Base-by-base conservation (phyloP, 2,888 invertebrate genomes). In the Plagodis dolabraria region DNA sequence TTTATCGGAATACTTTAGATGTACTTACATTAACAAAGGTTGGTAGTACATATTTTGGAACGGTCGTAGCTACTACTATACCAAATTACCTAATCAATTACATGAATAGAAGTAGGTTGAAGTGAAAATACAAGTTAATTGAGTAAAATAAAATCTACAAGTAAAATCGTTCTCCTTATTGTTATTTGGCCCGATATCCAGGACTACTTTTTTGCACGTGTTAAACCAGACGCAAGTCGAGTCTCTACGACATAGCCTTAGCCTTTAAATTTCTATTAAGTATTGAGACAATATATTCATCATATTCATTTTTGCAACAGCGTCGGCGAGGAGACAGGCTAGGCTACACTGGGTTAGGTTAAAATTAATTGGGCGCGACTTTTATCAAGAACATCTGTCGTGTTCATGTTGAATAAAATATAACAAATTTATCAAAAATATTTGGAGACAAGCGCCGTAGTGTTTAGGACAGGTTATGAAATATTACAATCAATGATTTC, bases 281-380 rank as follows among this genome's bases (percentile, higher is more conserved):
- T 46, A 52, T 48, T 60, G 49, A 12, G 53, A 57, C 55, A 59
- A 61, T 45, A 53, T 60, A 60, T 60, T 60, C 45, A 57, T 56
- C 56, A 57, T 48, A 60, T 57, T 49, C 52, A n/a, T 53, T 63
- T 63, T 53, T 63, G 63, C 56, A 63, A 63, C 33, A 45, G 55
- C 57, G 58, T 53, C 56, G 47, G 48, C 54, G 58, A 38, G 36
- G 49, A 52, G 63, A 44, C 54, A 43, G 47, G 36, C 58, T 53
- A 40, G 54, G 50, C 54, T 36, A 47, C 43, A 50, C 43, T 43
- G 46, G 40, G 53, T 51, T 40, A 47, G 50, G 11, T 47, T 22
- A 51, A 33, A 50, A 60, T 60, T 60, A 53, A 60, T 55, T 55
- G 47, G 55, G 10, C 47, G 45, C 36, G 53, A 22, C 12, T 50